Evolutionary conservation across 1,140 invertebrate species (phyloP).

Genomic region (Camponotus pennsylvanicus): DNA sequence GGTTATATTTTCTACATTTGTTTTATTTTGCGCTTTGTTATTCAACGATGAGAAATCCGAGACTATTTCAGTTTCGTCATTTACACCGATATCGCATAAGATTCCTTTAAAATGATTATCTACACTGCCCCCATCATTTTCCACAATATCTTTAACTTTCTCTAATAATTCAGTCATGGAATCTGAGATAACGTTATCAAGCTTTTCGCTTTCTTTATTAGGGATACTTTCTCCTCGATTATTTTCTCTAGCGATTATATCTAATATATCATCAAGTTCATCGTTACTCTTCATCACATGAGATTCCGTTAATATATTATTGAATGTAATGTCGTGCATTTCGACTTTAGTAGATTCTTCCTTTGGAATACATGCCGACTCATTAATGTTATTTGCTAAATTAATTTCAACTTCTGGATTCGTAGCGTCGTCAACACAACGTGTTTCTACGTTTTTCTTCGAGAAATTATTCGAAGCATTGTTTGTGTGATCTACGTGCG

Average conservation of each 20-base stretch:
- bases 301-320: slow-evolving; percentile 51
- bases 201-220: slow-evolving; percentile 47
- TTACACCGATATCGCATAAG: background rate
- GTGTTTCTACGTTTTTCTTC: slow-evolving; percentile 8
- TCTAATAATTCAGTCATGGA: slow-evolving; percentile 64
- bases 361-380: slow-evolving; percentile 75
- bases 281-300: slow-evolving; percentile 57
- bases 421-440: slow-evolving; percentile 14
- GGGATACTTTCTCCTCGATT: slow-evolving; percentile 39
- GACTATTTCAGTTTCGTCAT: slow-evolving; percentile 39
- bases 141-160: slow-evolving; percentile 59
- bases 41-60: background rate
- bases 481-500: background rate
- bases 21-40: slow-evolving; percentile 2
- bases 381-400: slow-evolving; percentile 62
- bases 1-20: background rate
- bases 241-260: slow-evolving; percentile 75
- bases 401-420: slow-evolving; percentile 46
- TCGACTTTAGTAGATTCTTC: slow-evolving; percentile 78
- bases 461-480: slow-evolving; percentile 29
- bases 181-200: slow-evolving; percentile 57
- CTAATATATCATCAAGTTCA: slow-evolving; percentile 77
- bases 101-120: slow-evolving; percentile 25
- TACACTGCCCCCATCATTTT: slow-evolving; percentile 23
- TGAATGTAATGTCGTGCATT: slow-evolving; percentile 49